Evolutionary conservation across 2,797 vertebrate genomes (phyloP).

Genomic region (Poeciliopsis turneri): DNA sequence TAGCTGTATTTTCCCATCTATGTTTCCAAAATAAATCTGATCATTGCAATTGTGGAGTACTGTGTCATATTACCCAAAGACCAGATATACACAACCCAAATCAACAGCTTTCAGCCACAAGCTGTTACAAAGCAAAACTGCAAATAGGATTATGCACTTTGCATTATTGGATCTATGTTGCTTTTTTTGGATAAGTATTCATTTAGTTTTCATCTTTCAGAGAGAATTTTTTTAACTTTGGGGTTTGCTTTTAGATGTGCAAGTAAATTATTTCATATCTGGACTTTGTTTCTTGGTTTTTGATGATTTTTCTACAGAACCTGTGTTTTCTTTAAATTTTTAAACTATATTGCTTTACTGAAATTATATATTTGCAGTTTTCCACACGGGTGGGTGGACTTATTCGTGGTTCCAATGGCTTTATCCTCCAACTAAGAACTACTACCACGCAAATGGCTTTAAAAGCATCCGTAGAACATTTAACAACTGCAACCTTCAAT

Average conservation of each 20-base stretch:
- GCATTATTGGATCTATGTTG: background rate
- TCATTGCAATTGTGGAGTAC: background rate
- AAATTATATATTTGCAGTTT: background rate
- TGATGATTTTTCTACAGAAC: background rate
- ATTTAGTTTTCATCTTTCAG: background rate
- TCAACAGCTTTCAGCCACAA: background rate
- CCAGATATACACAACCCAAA: background rate
- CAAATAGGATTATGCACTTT: background rate
- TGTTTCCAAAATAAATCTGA: background rate
- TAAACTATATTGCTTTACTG: background rate
- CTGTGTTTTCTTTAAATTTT: conserved; percentile 5
- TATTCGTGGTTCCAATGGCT: conserved; percentile 29
- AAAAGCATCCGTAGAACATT: conserved; percentile 46
- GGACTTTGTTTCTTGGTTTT: background rate
- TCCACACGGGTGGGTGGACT: background rate
- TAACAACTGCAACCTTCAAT: conserved; percentile 57
- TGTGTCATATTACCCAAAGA: background rate
- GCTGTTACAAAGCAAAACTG: background rate
- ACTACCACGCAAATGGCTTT: conserved; percentile 49
- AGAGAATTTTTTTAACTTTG: background rate
- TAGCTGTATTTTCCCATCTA: background rate
- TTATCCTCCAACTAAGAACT: conserved; percentile 34
- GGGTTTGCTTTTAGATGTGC: background rate
- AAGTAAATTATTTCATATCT: background rate
- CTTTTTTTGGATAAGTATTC: background rate